Evolutionary conservation across 1,140 invertebrate species (phyloP), one percentile per base, ranked within the genome.

Genomic region (Bombyx mandarina): DNA sequence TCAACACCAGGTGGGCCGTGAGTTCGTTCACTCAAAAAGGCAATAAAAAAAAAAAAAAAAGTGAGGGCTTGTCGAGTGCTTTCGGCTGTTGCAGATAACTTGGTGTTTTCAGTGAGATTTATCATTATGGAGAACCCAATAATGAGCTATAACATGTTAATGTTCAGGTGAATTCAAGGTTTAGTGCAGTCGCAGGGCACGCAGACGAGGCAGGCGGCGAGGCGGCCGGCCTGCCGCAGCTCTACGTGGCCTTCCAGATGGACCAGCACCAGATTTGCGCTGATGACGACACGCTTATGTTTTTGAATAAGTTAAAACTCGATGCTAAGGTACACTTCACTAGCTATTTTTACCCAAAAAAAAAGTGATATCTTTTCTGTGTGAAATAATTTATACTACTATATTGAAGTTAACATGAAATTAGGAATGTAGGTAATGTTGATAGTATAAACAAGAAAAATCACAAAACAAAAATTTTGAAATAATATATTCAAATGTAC

Each of bases 281-380:
- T 43, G 88, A 88, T 57, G 85, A 88, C 56, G 91, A 93, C 61
- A 91, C 91, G 65, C 68, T 93, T 12, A 71, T 94, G 6, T 90
- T 91, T 50, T 76, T 94, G 10, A 90, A 91, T 67, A 91, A 91
- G 58, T 82, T 94, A 8, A 92, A 91, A 57, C 79, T 94, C 48
- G 92, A 94, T 75, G 91, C 93, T n/a, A 93, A 93, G 89, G 93
- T 94, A 59, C 18, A 8, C 6, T 46, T 12, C 1, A 35, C 12
- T 12, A n/a, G 9, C n/a, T 18, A 12, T 22, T 22, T 18, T 6
- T 50, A 12, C 0, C 8, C 12, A 2, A 50, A 35, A 3, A 35
- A 35, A 35, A 3, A 35, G 12, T 18, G 12, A 18, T 18, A 35
- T 35, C 26, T 35, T 3, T 3, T 35, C 2, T 35, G 2, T 35